Evolutionary conservation across 2,797 vertebrate species (phyloP).

Genomic region (Sternarchorhynchus goeldii): DNA sequence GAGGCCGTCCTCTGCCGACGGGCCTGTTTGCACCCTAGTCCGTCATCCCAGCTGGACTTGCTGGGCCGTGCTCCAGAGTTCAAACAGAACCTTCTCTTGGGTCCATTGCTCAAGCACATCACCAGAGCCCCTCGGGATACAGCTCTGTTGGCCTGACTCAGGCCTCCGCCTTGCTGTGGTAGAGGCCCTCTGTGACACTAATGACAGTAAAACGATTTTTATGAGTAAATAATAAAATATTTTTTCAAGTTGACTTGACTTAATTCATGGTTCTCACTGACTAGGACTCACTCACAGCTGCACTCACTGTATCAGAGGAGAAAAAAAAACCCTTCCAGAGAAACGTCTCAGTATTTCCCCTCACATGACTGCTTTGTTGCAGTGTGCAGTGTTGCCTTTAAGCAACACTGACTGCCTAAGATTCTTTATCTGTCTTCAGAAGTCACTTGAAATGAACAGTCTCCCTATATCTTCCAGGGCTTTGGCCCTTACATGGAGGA

Average conservation of each 20-base stretch:
- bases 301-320: no score
- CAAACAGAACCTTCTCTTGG: no score
- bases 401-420: constrained; percentile 5
- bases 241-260: background rate
- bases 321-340: constrained; percentile 3
- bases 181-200: background rate
- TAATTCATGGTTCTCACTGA: background rate
- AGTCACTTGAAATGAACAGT: constrained; percentile 30
- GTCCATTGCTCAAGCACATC: no score
- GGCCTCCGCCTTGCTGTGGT: no score
- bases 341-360: constrained; percentile 13
- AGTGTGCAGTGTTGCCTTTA: background rate
- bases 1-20: no score
- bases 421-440: constrained; percentile 28
- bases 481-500: background rate
- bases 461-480: background rate
- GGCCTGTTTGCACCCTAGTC: no score
- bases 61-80: no score
- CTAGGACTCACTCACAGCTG: constrained; percentile 6
- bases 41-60: no score
- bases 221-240: background rate
- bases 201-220: constrained; percentile 44
- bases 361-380: background rate
- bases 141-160: no score
- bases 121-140: no score